Percentiles rank a stretch among this genome's conserved stretches.
phyloP scores from a whole-genome alignment of 1,140 invertebrate species.

The Neodiprion pinetum region DNA sequence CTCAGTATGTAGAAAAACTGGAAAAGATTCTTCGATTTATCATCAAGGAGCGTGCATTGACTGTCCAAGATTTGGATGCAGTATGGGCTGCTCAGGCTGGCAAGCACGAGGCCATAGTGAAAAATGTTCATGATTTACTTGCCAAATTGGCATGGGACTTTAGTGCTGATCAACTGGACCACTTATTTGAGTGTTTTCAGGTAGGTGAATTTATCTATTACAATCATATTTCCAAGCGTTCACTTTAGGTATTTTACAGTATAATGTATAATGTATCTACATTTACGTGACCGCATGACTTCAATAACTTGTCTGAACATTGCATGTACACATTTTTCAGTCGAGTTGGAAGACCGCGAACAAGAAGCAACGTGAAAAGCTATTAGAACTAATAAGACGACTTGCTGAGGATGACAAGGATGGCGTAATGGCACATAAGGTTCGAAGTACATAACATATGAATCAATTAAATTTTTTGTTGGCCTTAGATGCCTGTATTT shows the following conservation, averaged over 20 bases:
- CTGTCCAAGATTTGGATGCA: slow-evolving; percentile 89
- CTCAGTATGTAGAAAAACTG: slow-evolving; percentile 96
- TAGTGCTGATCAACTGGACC: slow-evolving; percentile 95
- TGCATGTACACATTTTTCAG: slow-evolving; percentile 56
- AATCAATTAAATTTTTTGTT: slow-evolving; percentile 16
- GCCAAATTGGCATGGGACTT: slow-evolving; percentile 99
- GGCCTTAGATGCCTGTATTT: neutral
- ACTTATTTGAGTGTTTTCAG: slow-evolving; percentile 97
- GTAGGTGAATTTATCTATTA: slow-evolving; percentile 56
- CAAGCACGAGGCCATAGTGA: slow-evolving; percentile 95
- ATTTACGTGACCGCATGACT: slow-evolving; percentile 14
- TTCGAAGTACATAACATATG: slow-evolving; percentile 46
- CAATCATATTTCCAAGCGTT: slow-evolving; percentile 14
- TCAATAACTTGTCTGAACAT: no score
- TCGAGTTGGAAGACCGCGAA: slow-evolving; percentile 95
- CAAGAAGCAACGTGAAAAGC: slow-evolving; percentile 94
- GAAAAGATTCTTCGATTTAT: slow-evolving; percentile 97
- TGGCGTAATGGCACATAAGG: slow-evolving; percentile 98
- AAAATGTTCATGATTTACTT: slow-evolving; percentile 95
- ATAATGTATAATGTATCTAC: slow-evolving; percentile 8
- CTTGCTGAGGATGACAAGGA: slow-evolving; percentile 98
- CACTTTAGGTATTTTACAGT: slow-evolving; percentile 29
- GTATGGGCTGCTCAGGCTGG: slow-evolving; percentile 96
- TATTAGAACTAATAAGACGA: slow-evolving; percentile 92
- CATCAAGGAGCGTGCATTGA: slow-evolving; percentile 93